Base-by-base conservation (phyloP, 1,140 invertebrate genomes). In the Antheraea mylitta region DNA sequence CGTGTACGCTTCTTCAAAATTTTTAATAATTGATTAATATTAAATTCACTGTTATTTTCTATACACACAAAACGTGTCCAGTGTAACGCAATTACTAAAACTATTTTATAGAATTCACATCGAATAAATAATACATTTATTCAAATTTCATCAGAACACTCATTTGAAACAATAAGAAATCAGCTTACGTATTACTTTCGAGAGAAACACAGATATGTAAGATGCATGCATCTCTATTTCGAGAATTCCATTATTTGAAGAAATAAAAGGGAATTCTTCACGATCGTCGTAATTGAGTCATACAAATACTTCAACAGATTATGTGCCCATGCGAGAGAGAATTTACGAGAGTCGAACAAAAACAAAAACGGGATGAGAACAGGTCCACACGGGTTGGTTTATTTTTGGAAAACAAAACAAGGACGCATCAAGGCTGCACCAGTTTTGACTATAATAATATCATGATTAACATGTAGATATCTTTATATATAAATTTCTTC, bases 341-440 rank as follows among this genome's bases (percentile, higher is more conserved):
- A 70, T 70, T 70, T 70, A 70, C 64, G 42, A 60, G 64, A 37
- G 59, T 18, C 59, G 38, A 61, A 62, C 13, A 61, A 37, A 66
- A 70, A 53, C 9, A 9, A 53, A 53, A 53, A 53, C 45, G 9
- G 45, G 36, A 61, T 70, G 61, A 63, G 36, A 63, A 63, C 37
- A 13, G 61, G 45, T 53, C 45, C 45, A 53, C 30, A 16, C 61
- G 37, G 11, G n/a, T 37, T 37, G 37, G 11, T 63, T 37, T 37
- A 63, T 63, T 63, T 63, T 36, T 30, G 30, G 16, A 30, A 36
- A 63, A 63, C 61, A 63, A 63, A 63, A 16, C 19, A 60, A 36
- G 30, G 61, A 37, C 61, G 61, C 22, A 7, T 53, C 45, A 53
- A 53, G 45, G 45, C 45, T 16, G 45, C 16, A 13, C 9, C 16